Evolutionary conservation across 2,113 vertebrate species (phyloP).

Genomic region (Mirza zaza): DNA sequence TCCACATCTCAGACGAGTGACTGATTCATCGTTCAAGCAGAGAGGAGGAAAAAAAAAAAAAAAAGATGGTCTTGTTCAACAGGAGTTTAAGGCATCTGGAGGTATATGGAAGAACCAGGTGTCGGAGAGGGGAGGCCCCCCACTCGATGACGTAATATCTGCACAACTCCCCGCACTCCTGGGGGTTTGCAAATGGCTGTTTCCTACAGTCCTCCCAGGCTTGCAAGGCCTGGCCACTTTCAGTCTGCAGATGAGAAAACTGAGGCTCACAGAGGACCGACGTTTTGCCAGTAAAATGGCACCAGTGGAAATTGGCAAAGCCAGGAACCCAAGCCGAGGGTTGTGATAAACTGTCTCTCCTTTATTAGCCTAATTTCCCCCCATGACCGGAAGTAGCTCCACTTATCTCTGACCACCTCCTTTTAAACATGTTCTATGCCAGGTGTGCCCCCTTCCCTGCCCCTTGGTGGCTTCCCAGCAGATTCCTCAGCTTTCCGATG

Average conservation of each 20-base stretch:
- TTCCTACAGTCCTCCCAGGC: background rate
- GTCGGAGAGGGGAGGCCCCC: background rate
- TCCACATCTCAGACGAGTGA: background rate
- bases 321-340: background rate
- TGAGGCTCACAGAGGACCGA: background rate
- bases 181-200: background rate
- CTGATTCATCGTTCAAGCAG: rapidly evolving
- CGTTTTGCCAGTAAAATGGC: background rate
- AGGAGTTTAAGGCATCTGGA: background rate
- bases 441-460: background rate
- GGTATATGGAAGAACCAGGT: background rate
- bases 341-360: background rate
- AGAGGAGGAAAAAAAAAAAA: background rate
- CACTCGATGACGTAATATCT: rapidly evolving
- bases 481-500: background rate
- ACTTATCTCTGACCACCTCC: background rate
- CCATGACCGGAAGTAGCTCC: background rate
- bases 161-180: background rate
- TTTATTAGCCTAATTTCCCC: background rate
- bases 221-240: background rate
- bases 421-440: background rate
- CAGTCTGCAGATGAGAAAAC: background rate
- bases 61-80: background rate
- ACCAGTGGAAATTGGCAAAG: background rate
- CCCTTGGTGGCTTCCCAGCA: background rate